phyloP scores from a whole-genome alignment of 2,113 vertebrate genomes.

The Cinclus mexicanus region DNA sequence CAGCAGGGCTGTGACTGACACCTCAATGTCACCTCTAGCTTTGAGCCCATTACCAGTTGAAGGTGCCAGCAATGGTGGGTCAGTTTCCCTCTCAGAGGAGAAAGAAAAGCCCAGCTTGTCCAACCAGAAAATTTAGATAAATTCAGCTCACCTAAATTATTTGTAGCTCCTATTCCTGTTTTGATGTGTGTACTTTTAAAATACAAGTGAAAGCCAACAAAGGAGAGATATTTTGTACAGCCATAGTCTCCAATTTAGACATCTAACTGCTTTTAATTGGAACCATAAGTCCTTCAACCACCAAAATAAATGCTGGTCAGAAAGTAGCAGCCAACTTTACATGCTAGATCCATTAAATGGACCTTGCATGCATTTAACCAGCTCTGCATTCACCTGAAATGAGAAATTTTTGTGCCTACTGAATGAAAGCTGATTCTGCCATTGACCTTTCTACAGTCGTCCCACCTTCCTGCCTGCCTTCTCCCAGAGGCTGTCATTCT shows the following conservation, averaged over 20 bases:
- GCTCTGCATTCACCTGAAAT: neutral
- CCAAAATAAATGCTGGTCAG: constrained; percentile 26
- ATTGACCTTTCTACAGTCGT: neutral
- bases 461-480: neutral
- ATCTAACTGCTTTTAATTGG: constrained; percentile 7
- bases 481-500: neutral
- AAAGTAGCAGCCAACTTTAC: constrained; percentile 8
- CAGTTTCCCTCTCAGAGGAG: rapidly evolving
- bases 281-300: neutral
- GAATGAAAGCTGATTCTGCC: neutral
- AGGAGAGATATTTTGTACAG: neutral
- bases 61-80: neutral
- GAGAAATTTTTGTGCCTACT: neutral
- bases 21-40: neutral
- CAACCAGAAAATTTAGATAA: neutral
- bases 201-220: neutral
- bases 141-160: neutral
- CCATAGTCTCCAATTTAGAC: neutral
- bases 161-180: neutral
- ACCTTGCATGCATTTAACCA: neutral
- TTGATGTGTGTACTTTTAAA: neutral
- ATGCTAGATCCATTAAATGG: neutral
- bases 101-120: neutral
- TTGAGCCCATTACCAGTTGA: neutral
- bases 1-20: neutral